Evolutionary conservation across 1,140 invertebrate genomes (phyloP).

Genomic region (Drosophila malerkotliana): DNA sequence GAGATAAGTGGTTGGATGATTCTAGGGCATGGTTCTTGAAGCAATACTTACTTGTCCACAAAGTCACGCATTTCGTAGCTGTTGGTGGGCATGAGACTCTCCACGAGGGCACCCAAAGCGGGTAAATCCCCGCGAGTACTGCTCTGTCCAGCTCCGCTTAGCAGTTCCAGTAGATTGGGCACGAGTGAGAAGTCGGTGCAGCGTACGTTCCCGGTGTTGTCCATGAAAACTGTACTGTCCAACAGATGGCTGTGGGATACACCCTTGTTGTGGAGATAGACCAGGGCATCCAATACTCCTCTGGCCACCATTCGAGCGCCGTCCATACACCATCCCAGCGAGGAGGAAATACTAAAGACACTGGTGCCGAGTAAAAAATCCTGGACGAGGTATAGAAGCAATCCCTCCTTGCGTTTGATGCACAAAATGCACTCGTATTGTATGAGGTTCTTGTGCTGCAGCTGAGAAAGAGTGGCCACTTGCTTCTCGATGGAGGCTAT

Average conservation of each 20-base stretch:
- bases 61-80: slow-evolving; percentile 89
- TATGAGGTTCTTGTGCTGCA: slow-evolving; percentile 89
- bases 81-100: slow-evolving; percentile 80
- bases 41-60: slow-evolving; percentile 86
- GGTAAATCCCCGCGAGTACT: slow-evolving; percentile 71
- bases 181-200: slow-evolving; percentile 90
- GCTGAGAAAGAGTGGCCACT: slow-evolving; percentile 87
- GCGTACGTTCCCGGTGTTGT: slow-evolving; percentile 85
- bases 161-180: slow-evolving; percentile 70
- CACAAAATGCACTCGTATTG: slow-evolving; percentile 90
- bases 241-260: slow-evolving; percentile 91
- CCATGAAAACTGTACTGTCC: slow-evolving; percentile 88
- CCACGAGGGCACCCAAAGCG: slow-evolving; percentile 72
- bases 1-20: not conserved
- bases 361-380: slow-evolving; percentile 87
- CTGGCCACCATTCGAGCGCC: slow-evolving; percentile 85
- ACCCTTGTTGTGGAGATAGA: slow-evolving; percentile 90
- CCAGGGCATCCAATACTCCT: slow-evolving; percentile 88
- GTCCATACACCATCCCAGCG: slow-evolving; percentile 81
- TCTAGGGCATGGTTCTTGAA: not conserved
- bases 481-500: slow-evolving; percentile 89
- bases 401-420: slow-evolving; percentile 86
- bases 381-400: slow-evolving; percentile 87
- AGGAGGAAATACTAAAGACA: slow-evolving; percentile 70
- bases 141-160: slow-evolving; percentile 80